These are phyloP conservation scores for Pterophyllum scalare DNA, from an alignment of 2,113 vertebrate species.

Conservation along the genomic window DNA sequence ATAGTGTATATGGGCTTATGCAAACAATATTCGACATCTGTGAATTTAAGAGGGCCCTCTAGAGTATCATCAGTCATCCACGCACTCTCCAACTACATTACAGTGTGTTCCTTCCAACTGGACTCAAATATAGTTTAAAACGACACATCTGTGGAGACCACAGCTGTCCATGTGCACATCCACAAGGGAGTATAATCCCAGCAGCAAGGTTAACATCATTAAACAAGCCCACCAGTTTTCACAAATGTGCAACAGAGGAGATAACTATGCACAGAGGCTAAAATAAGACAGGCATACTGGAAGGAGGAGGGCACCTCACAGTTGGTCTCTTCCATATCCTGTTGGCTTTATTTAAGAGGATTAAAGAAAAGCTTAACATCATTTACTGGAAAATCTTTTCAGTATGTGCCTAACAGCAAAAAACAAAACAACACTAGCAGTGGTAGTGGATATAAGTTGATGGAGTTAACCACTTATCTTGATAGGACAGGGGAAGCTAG, in stretches of 20 bases:
- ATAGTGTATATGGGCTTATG: not conserved
- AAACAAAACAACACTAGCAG: not conserved
- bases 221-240: not conserved
- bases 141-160: accelerated
- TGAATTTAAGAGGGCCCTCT: not conserved
- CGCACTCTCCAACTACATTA: not conserved
- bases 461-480: not conserved
- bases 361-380: not conserved
- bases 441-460: too few species aligned
- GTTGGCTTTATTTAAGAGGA: not conserved
- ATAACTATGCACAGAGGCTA: not conserved
- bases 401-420: not conserved
- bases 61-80: not conserved
- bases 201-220: not conserved
- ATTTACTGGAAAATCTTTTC: not conserved
- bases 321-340: not conserved
- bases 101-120: not conserved
- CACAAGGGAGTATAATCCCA: not conserved
- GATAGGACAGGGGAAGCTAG: too few species aligned
- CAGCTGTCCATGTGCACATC: not conserved
- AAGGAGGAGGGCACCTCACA: not conserved
- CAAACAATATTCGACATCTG: not conserved
- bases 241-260: not conserved
- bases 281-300: not conserved
- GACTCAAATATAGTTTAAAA: not conserved